A percentile compares a stretch with the other conserved stretches of the same genome.
Conservation (phyloP, 2,888 invertebrate species). For the Metellina segmentata region DNA sequence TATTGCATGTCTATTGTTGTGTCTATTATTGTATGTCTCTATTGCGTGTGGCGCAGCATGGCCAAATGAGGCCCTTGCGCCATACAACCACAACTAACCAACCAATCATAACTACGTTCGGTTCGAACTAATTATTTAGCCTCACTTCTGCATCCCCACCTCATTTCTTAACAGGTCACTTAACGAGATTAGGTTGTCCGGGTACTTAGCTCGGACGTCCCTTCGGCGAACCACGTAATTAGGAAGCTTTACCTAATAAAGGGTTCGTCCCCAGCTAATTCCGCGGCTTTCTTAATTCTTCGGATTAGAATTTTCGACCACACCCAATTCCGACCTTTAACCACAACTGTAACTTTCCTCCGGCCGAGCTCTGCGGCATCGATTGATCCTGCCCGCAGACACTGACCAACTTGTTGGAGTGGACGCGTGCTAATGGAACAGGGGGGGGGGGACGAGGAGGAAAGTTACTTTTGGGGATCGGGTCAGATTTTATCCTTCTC, state of each 20-base stretch:
- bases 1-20: too few species aligned
- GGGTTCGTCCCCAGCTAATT: slow-evolving; percentile 4
- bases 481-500: neutral
- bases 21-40: too few species aligned
- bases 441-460: neutral
- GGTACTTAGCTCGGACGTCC: neutral
- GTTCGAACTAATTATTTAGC: neutral
- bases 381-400: slow-evolving; percentile 23
- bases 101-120: neutral
- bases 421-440: neutral
- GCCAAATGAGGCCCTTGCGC: too few species aligned
- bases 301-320: slow-evolving; percentile 49
- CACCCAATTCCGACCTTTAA: slow-evolving; percentile 60
- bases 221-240: slow-evolving; percentile 31
- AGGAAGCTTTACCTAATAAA: slow-evolving; percentile 22
- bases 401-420: slow-evolving; percentile 65
- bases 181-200: slow-evolving; percentile 42
- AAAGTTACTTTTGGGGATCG: neutral
- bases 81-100: too few species aligned
- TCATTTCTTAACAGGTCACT: slow-evolving; percentile 13
- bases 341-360: slow-evolving; percentile 42
- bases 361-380: neutral
- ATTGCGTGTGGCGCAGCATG: too few species aligned
- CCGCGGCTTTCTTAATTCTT: slow-evolving; percentile 49
- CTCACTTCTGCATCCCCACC: too few species aligned